Evolutionary conservation across 2,797 vertebrate species (phyloP).

Genomic region (Sternotherus odoratus): DNA sequence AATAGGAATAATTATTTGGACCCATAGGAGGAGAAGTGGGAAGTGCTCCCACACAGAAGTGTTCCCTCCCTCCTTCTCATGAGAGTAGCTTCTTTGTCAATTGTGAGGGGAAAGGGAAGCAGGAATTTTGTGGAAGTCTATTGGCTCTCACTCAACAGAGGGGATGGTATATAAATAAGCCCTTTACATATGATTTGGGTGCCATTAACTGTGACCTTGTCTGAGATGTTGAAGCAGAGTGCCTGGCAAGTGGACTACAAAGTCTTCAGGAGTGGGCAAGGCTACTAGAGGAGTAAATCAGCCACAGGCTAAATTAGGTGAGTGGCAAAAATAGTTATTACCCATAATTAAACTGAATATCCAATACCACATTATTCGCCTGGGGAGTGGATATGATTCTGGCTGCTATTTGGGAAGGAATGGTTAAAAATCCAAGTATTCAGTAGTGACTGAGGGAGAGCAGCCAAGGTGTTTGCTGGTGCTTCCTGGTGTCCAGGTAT

Average conservation of each 20-base stretch:
- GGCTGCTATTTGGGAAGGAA: not conserved
- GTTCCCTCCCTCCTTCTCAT: not conserved
- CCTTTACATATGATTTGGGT: not conserved
- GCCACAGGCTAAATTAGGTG: not conserved
- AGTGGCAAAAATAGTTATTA: rapidly evolving
- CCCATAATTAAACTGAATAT: not conserved
- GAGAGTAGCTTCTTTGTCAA: not conserved
- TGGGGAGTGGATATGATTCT: not conserved
- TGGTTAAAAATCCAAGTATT: not conserved
- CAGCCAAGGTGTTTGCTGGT: not conserved
- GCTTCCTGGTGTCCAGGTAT: not conserved
- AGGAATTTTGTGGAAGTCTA: not conserved
- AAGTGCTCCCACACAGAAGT: not conserved
- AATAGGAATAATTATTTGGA: not conserved
- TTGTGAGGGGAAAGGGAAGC: not conserved
- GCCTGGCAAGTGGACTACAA: not conserved
- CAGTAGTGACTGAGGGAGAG: rapidly evolving
- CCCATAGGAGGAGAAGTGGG: too few species aligned
- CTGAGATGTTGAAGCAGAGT: not conserved
- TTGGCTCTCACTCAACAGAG: not conserved
- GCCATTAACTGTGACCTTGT: not conserved
- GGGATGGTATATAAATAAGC: rapidly evolving
- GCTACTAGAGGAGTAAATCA: not conserved
- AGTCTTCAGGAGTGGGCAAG: not conserved
- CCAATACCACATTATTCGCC: not conserved